A percentile compares a stretch with the other conserved stretches of the same genome.
These are phyloP conservation scores for Eulemur albifrons DNA, from an alignment of 2,797 vertebrate genomes.

Conservation along the genomic window DNA sequence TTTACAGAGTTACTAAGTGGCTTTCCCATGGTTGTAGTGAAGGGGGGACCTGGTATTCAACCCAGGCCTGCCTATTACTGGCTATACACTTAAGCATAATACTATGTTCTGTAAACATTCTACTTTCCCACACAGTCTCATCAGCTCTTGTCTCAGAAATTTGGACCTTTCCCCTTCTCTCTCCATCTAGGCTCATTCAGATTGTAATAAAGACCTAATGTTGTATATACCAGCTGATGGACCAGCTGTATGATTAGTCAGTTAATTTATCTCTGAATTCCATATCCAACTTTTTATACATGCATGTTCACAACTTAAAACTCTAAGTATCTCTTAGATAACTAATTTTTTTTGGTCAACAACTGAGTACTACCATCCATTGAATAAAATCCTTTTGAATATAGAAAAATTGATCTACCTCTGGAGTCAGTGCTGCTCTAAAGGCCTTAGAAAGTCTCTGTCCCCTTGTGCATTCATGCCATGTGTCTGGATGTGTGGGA, in stretches of 20 bases:
- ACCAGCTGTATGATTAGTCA: background rate
- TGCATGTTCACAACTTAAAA: background rate
- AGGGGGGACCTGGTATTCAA: background rate
- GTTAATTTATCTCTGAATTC: background rate
- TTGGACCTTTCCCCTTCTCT: background rate
- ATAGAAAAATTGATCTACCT: background rate
- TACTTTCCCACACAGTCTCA: background rate
- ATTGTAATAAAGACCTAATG: background rate
- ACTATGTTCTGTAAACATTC: background rate
- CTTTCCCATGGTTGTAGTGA: background rate
- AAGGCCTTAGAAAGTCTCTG: background rate
- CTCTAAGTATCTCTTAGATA: background rate
- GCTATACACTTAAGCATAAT: background rate
- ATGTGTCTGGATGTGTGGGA: background rate
- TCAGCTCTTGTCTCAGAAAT: background rate
- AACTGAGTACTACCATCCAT: background rate
- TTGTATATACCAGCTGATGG: background rate
- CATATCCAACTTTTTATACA: background rate
- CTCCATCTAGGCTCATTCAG: background rate
- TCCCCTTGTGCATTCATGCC: background rate
- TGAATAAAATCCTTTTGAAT: background rate
- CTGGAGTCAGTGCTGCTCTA: background rate
- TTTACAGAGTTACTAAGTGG: background rate
- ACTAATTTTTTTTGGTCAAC: background rate
- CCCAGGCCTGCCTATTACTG: background rate